Percentiles rank a stretch among this genome's conserved stretches.
These are phyloP conservation scores for Yponomeuta cagnagella DNA, from an alignment of 2,888 invertebrate species.

Conservation along the genomic window DNA sequence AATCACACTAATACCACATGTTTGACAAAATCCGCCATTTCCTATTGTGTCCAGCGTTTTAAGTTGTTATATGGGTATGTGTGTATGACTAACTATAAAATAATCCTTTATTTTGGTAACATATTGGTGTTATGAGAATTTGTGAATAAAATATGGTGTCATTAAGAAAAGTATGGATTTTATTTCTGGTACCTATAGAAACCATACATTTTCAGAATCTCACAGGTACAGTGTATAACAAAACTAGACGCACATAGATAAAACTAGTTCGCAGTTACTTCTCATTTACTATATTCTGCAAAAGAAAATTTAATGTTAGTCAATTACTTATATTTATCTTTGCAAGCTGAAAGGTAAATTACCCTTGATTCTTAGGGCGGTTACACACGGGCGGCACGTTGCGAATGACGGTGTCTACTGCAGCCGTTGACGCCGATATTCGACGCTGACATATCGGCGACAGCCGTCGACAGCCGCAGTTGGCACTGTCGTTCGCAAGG, in stretches of 20 bases:
- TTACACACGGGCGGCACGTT: no score
- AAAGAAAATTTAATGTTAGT: slow-evolving; percentile 17
- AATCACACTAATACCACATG: slow-evolving; percentile 24
- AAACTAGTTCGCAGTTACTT: neutral
- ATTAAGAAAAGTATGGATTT: slow-evolving; percentile 41
- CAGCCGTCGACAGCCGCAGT: no score
- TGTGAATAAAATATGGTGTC: slow-evolving; percentile 74
- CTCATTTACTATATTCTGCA: slow-evolving; percentile 58
- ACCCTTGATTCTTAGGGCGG: no score
- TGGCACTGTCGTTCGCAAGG: no score
- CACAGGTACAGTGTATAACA: neutral
- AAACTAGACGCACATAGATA: neutral
- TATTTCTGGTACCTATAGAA: slow-evolving; percentile 17
- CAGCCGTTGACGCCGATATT: no score
- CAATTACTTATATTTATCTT: neutral
- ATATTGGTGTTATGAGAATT: slow-evolving; percentile 72
- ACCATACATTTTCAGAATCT: neutral
- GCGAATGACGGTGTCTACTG: no score
- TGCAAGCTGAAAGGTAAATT: neutral
- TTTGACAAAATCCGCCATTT: slow-evolving; percentile 25
- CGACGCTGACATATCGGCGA: no score
- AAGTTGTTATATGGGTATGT: slow-evolving; percentile 61
- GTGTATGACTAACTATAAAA: slow-evolving; percentile 67
- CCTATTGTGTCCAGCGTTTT: slow-evolving; percentile 50
- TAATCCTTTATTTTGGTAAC: slow-evolving; percentile 70